These are phyloP conservation scores for Diabrotica balteata DNA, from an alignment of 2,888 invertebrate genomes.

Conservation along the genomic window DNA sequence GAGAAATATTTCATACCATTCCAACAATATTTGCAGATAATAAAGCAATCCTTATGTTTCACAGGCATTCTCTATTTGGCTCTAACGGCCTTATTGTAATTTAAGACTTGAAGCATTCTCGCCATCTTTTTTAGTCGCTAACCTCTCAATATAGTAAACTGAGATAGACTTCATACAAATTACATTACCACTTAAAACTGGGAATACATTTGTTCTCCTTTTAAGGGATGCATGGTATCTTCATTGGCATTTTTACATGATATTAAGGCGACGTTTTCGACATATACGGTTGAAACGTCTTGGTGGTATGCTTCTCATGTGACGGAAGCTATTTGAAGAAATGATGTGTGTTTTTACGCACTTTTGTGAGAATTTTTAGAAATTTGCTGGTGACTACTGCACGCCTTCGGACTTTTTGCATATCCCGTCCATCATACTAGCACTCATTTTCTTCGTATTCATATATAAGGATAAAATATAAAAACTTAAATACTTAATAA, in stretches of 20 bases:
- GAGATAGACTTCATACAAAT: conserved; percentile 48
- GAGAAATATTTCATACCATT: conserved; percentile 22
- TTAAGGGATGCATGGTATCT: conserved; percentile 46
- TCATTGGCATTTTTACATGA: conserved; percentile 50
- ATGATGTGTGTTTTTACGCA: conserved; percentile 41
- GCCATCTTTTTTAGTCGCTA: conserved; percentile 40
- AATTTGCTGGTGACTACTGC: conserved; percentile 40
- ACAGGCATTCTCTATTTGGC: conserved; percentile 46
- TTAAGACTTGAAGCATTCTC: conserved; percentile 44
- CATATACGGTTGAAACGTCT: conserved; percentile 42
- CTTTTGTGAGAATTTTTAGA: conserved; percentile 41
- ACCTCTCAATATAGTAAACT: conserved; percentile 44
- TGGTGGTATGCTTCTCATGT: conserved; percentile 43
- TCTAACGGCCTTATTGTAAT: conserved; percentile 46
- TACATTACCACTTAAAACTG: conserved; percentile 44
- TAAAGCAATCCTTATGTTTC: conserved; percentile 48
- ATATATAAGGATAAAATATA: conserved; percentile 5
- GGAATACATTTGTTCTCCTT: conserved; percentile 44
- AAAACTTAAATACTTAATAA: conserved; percentile 17
- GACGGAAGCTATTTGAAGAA: conserved; percentile 41
- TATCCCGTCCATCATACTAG: conserved; percentile 11
- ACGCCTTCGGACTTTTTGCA: conserved; percentile 40
- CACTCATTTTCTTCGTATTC: conserved; percentile 21
- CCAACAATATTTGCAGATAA: conserved; percentile 35
- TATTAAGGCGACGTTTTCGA: conserved; percentile 44